phyloP scores from a whole-genome alignment of 2,113 vertebrate species.

The Oplegnathus fasciatus region DNA sequence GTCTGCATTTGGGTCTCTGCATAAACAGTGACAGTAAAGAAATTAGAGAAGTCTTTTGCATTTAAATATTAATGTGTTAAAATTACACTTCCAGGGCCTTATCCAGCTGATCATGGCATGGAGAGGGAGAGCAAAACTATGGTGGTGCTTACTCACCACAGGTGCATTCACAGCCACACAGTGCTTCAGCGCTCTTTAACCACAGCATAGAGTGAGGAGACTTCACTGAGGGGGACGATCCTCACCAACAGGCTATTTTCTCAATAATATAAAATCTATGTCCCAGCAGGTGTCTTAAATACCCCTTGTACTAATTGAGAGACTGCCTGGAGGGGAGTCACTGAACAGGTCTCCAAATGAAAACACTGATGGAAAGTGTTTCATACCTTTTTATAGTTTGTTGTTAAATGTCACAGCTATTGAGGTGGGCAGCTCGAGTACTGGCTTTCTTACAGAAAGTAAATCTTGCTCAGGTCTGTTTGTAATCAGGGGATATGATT shows the following conservation, averaged over 20 bases:
- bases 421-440: background rate
- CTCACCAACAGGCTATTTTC: conserved; percentile 24
- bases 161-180: conserved; percentile 10
- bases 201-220: background rate
- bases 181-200: conserved; percentile 12
- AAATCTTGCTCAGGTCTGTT: conserved; percentile 6
- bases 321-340: conserved; percentile 31
- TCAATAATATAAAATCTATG: conserved; percentile 58
- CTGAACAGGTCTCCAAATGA: conserved; percentile 23
- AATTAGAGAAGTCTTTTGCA: background rate
- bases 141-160: background rate
- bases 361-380: conserved; percentile 39
- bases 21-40: too few species aligned
- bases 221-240: background rate
- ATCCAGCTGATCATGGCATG: background rate
- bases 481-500: conserved; percentile 22
- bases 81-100: background rate
- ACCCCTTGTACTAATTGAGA: conserved; percentile 27
- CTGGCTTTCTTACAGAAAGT: background rate
- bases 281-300: conserved; percentile 40
- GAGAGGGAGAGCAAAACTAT: background rate
- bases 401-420: conserved; percentile 57
- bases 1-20: too few species aligned
- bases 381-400: background rate
- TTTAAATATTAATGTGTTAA: background rate